Conservation (phyloP, 2,797 vertebrate genomes). For the Gambelia wislizenii region DNA sequence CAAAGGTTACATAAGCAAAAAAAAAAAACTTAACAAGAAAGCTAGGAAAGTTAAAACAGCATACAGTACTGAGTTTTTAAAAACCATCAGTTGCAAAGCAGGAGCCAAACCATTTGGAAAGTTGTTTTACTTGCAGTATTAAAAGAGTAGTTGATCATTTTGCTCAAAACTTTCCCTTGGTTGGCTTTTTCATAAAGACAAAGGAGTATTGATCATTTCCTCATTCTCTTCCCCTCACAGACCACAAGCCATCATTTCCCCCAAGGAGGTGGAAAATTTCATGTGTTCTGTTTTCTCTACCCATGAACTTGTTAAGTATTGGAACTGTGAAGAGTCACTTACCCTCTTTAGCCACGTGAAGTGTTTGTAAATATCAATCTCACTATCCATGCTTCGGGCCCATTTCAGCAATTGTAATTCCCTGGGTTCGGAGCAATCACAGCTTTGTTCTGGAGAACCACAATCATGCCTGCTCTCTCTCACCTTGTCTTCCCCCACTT, state of each 20-base stretch:
- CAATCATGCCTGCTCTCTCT: constrained; percentile 32
- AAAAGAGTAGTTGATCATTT: constrained; percentile 47
- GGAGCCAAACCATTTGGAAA: constrained; percentile 23
- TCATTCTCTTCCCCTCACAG: constrained; percentile 48
- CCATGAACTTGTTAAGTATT: not conserved
- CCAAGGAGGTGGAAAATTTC: constrained; percentile 6
- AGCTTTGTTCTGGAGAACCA: constrained; percentile 65
- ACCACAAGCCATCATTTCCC: constrained; percentile 48
- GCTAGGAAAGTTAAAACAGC: not conserved
- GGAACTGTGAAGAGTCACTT: constrained; percentile 75
- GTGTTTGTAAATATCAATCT: constrained; percentile 97
- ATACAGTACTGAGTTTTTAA: not conserved
- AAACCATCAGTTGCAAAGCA: not conserved
- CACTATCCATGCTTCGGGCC: constrained; percentile 94
- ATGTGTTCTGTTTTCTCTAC: constrained; percentile 8
- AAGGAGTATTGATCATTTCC: constrained; percentile 74
- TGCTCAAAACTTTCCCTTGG: constrained; percentile 51
- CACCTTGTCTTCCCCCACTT: constrained; percentile 61
- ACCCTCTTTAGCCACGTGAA: constrained; percentile 97
- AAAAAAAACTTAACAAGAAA: constrained; percentile 31
- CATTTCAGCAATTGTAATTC: constrained; percentile 85
- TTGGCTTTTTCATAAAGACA: constrained; percentile 74
- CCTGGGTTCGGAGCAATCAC: constrained; percentile 73
- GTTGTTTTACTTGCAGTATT: constrained; percentile 9
- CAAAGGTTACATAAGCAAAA: not conserved